Percentiles rank a stretch among this genome's conserved stretches.
These are phyloP conservation scores for Drosophila hamatofila DNA, from an alignment of 2,888 invertebrate species.

Conservation along the genomic window DNA sequence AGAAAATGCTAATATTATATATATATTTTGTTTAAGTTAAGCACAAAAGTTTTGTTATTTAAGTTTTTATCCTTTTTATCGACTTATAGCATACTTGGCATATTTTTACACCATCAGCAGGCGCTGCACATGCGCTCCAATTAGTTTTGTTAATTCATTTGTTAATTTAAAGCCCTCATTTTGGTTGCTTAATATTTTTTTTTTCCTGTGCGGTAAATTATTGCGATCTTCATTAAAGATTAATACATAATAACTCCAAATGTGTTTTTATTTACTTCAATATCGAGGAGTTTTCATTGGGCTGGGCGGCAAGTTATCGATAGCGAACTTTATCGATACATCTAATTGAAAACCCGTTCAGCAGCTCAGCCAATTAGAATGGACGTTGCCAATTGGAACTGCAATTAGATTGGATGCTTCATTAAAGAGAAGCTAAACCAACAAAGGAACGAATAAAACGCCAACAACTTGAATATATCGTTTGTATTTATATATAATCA, in stretches of 20 bases:
- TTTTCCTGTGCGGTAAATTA: constrained; percentile 30
- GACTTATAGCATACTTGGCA: constrained; percentile 8
- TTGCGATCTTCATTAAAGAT: constrained; percentile 37
- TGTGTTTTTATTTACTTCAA: constrained; percentile 2
- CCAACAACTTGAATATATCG: constrained; percentile 32
- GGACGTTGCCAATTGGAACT: neutral
- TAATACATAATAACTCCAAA: constrained; percentile 10
- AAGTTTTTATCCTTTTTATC: constrained; percentile 5
- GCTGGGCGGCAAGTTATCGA: neutral
- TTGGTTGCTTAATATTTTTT: constrained; percentile 18
- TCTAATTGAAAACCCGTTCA: neutral
- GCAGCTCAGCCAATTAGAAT: neutral
- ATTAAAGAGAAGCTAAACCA: neutral
- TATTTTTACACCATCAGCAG: neutral
- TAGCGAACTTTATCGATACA: neutral
- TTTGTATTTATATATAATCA: constrained; percentile 68
- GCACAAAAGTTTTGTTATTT: constrained; percentile 16
- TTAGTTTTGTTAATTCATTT: constrained; percentile 17
- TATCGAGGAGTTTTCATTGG: neutral
- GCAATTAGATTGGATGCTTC: neutral
- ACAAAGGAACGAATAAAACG: constrained; percentile 1
- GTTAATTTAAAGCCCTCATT: constrained; percentile 6
- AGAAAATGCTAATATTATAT: neutral
- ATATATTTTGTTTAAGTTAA: constrained; percentile 15
- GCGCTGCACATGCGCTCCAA: neutral